These are phyloP conservation scores for Aegotheles bennettii DNA, from an alignment of 2,113 vertebrate species.

Conservation along the genomic window DNA sequence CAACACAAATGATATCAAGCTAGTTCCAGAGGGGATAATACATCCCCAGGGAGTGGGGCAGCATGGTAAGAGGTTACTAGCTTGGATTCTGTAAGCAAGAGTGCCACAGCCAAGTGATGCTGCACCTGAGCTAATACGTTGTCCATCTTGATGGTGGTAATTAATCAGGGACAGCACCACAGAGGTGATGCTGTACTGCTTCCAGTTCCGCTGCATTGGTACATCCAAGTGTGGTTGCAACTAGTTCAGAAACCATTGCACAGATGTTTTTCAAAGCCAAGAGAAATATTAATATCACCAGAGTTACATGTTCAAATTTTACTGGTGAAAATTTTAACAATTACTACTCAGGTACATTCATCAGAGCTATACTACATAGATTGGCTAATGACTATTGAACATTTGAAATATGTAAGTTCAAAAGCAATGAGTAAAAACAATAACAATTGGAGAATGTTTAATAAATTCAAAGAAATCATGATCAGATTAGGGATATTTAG, in stretches of 20 bases:
- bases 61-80: neutral
- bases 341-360: neutral
- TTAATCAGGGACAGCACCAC: neutral
- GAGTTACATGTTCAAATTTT: neutral
- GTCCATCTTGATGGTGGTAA: neutral
- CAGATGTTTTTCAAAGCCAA: neutral
- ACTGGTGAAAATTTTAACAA: neutral
- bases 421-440: neutral
- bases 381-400: neutral
- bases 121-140: neutral
- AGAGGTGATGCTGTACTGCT: neutral
- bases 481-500: neutral
- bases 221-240: neutral
- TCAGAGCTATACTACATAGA: neutral
- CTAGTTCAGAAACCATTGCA: neutral
- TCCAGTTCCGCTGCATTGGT: neutral
- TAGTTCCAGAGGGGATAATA: neutral
- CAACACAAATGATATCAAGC: neutral
- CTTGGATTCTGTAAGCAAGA: neutral
- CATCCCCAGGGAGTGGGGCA: neutral
- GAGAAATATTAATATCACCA: neutral
- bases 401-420: neutral
- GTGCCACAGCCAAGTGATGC: neutral
- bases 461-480: neutral
- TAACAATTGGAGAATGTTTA: neutral